Base-by-base conservation (phyloP, 2,888 invertebrate species). In the Orchesellides sinensis region DNA sequence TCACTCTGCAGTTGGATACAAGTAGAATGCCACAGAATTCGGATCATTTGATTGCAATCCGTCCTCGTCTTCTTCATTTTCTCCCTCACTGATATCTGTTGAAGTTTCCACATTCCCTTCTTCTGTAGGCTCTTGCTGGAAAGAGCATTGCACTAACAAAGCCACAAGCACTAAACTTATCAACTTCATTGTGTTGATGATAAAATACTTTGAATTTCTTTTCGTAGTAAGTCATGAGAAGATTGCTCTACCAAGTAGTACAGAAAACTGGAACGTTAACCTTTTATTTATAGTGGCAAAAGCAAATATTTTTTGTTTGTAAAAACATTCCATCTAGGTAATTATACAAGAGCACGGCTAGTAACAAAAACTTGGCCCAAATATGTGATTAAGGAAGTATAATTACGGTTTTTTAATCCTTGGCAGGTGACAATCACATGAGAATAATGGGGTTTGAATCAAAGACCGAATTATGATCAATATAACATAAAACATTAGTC, bases 1-100 rank as follows among this genome's bases (percentile, higher is more conserved):
- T 77, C 77, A 85, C 85, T 85, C 75, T 32, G 40, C 29, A 27
- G 56, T 54, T 4, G 85, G 81, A 19, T 83, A 85, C 3, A 85
- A 35, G 45, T 83, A 82, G 54, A 85, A 85, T 56, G 61, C 82
- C 19, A 85, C 45, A 6, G 66, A 49, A 54, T 81, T 52, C 1
- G 79, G 49, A 61, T 85, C 85, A 72, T 68, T 83, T 0, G 83
- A 81, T 47, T 75, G 61, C 10, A 74, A 61, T 25, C 47, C 74
- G 1, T 63, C 52, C 8, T 73, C 75, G 1, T 54, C 73, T 19
- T 65, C 66, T 21, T 29, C 66, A 23, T 69, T 61, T 27, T 23
- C 70, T 17, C 47, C 54, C 47, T 66, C 81, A 21, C 54, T 65
- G 25, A 3, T 35, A 10, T 82, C 77, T 21, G 69, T 80, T 32